These are phyloP conservation scores for Stenoptilia bipunctidactyla DNA, from an alignment of 2,888 invertebrate species.

Conservation along the genomic window DNA sequence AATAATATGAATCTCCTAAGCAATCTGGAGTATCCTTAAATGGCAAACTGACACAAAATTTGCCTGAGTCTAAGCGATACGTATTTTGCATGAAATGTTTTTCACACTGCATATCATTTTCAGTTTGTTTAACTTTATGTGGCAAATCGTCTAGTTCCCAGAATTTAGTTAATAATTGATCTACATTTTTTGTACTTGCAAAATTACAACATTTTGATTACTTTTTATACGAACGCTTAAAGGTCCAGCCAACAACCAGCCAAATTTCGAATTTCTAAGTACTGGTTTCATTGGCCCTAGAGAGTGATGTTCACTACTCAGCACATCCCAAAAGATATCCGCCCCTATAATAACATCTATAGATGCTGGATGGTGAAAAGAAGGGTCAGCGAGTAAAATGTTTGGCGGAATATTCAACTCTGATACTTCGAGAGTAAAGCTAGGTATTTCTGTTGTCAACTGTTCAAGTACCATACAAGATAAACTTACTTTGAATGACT, in stretches of 20 bases:
- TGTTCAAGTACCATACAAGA: conserved; percentile 9
- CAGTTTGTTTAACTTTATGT: background rate
- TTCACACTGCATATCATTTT: conserved; percentile 2
- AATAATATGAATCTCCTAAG: conserved; percentile 10
- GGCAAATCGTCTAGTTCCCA: conserved; percentile 6
- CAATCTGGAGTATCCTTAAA: conserved; percentile 9
- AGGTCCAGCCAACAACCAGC: conserved; percentile 9
- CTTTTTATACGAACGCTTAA: conserved; percentile 1
- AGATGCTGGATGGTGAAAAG: conserved; percentile 6
- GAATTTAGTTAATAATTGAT: conserved; percentile 2
- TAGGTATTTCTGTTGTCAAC: conserved; percentile 10
- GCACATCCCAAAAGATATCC: conserved; percentile 8
- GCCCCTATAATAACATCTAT: conserved; percentile 9
- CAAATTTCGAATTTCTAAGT: conserved; percentile 6
- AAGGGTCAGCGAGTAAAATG: conserved; percentile 9
- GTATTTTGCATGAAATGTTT: conserved; percentile 7
- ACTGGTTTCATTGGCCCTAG: conserved; percentile 5
- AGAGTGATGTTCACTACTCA: conserved; percentile 5
- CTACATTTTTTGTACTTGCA: background rate
- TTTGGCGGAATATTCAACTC: too few species aligned
- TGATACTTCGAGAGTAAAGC: conserved; percentile 4
- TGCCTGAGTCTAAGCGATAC: conserved; percentile 3
- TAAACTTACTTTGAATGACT: too few species aligned
- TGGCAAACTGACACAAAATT: conserved; percentile 4
- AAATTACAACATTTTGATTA: conserved; percentile 1